Evolutionary conservation across 1,140 invertebrate species (phyloP), one percentile per base, ranked within the genome.

Genomic region (Papilio polyxenes): DNA sequence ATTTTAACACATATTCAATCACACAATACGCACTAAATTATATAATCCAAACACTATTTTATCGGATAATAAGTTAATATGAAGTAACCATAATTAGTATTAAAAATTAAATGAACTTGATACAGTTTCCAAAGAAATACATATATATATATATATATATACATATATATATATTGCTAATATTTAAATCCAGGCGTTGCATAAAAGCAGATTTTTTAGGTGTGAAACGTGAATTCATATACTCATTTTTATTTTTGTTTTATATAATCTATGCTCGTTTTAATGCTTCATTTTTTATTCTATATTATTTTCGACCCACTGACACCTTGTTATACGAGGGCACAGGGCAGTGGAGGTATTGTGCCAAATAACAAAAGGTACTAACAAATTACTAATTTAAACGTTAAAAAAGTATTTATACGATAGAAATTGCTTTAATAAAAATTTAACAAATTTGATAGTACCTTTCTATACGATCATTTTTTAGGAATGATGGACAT

Each of bases 281-380:
- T 79, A 77, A 77, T 40, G 51, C 23, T 77, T 59, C 2, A 40
- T 62, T 62, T 79, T 79, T 76, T 76, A 20, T 53, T 77, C 49
- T 75, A 51, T 49, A 51, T 84, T 31, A 80, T 82, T 81, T 65
- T 81, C 91, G 90, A 93, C 90, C 92, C 89, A 83, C 88, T 91
- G 81, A 83, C 89, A 89, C 88, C 87, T 77, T 31, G 75, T 84
- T 78, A 78, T 84, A 88, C 90, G 88, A 91, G 74, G 87, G 88
- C 85, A 87, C 83, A 86, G 88, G 86, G 86, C 78, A 89, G 88
- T 88, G 83, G 90, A 92, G 84, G 91, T 82, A 82, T 62, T 84
- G 88, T 90, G 90, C 88, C 88, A 89, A 88, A 87, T 81, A 75
- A 37, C 17, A 79, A 75, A 75, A 79, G 49, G 82, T 83, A 84